Evolutionary conservation across 2,113 vertebrate genomes (phyloP), one percentile per base, ranked within the genome.

Genomic region (Passer domesticus): DNA sequence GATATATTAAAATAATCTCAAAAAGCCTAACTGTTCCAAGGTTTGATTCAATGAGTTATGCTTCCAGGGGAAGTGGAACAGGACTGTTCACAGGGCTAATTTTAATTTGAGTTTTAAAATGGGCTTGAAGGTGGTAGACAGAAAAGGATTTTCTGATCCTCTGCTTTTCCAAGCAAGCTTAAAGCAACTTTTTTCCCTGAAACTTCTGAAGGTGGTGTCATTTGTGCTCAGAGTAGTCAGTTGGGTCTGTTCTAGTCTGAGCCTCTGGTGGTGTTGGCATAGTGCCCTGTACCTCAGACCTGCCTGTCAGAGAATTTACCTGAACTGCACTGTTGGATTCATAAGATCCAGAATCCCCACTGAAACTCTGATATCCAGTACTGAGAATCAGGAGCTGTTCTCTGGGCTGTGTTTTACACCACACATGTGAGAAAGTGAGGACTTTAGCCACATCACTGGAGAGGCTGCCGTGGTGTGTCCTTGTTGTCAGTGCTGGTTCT

Each of bases 191-290:
- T 50, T 87, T 35, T 4, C 58, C 31, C 59, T 73, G 19, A 49
- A 55, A 41, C 50, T 87, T 59, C 60, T 46, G 78, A 20, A 75
- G 39, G 47, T 12, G 4, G 7, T 81, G 4, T 37, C 22, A 23
- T 11, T 30, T 0, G 0, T 70, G 15, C 47, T 43, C 20, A 35
- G 5, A 50, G 12, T 22, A 46, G 7, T 70, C 46, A 23, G 2
- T 22, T 81, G 35, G 4, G 25, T 69, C 41, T 47, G 23, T 47
- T 64, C 19, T 47, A n/a, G 59, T 15, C 41, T 69, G 78, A 58
- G 43, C 43, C 43, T 68, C 28, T 84, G 59, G 18, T 64, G 59
- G 41, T 55, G 6, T 18, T 39, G 28, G 11, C n/a, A 74, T 41
- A n/a, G 28, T 28, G 35, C 30, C 41, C 70, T 75, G 30, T 12